phyloP scores from a whole-genome alignment of 2,888 invertebrate genomes.

The Rhingia campestris region DNA sequence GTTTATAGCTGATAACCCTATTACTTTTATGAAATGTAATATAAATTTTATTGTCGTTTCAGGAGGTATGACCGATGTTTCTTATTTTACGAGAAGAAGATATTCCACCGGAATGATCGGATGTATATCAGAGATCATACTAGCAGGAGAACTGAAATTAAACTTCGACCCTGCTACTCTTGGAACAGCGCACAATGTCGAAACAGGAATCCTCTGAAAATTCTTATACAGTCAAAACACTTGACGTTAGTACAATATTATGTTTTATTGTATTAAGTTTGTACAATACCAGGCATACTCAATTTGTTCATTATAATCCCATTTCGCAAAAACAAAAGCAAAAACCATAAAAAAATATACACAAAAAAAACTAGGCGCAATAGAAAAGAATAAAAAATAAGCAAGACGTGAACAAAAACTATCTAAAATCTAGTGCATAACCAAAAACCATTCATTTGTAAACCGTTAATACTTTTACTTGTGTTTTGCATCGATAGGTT shows the following conservation, averaged over 20 bases:
- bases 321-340: slow-evolving; percentile 41
- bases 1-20: too few species aligned
- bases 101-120: slow-evolving; percentile 90
- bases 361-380: slow-evolving; percentile 43
- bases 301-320: slow-evolving; percentile 45
- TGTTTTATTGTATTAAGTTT: slow-evolving; percentile 71
- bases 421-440: slow-evolving; percentile 34
- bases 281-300: slow-evolving; percentile 60
- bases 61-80: slow-evolving; percentile 92
- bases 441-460: slow-evolving; percentile 28
- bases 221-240: slow-evolving; percentile 77
- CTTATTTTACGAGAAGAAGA: slow-evolving; percentile 87
- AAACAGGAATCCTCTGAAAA: slow-evolving; percentile 83
- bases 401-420: slow-evolving; percentile 1
- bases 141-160: slow-evolving; percentile 91
- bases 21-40: too few species aligned
- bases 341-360: slow-evolving; percentile 24
- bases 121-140: slow-evolving; percentile 91
- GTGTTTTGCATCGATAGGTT: slow-evolving; percentile 68
- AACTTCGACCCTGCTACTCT: slow-evolving; percentile 84
- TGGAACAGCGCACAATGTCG: slow-evolving; percentile 82
- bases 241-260: slow-evolving; percentile 81
- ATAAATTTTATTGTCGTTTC: slow-evolving; percentile 58
- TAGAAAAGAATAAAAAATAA: slow-evolving; percentile 24
- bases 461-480: slow-evolving; percentile 31